These are phyloP conservation scores for Coracopsis vasa DNA, from an alignment of 2,113 vertebrate species.

Conservation along the genomic window DNA sequence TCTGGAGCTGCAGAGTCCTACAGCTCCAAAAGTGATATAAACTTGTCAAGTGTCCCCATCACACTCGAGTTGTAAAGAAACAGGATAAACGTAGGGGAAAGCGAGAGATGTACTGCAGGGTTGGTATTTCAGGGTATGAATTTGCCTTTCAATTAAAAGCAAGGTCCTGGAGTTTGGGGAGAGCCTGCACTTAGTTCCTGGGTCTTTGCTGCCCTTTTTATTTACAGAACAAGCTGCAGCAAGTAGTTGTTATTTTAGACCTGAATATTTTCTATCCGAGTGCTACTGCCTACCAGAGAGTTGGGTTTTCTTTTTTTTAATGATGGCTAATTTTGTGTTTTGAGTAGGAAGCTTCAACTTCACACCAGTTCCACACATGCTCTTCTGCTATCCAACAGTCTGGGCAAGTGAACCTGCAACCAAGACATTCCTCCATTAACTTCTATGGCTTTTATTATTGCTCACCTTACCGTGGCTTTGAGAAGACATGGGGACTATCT, in stretches of 20 bases:
- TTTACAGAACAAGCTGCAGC: constrained; percentile 10
- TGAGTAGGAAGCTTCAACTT: constrained; percentile 57
- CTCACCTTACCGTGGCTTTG: neutral
- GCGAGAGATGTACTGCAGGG: neutral
- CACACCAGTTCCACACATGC: neutral
- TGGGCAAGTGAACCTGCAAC: neutral
- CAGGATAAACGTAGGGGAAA: neutral
- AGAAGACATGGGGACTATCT: neutral
- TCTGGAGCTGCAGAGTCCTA: neutral
- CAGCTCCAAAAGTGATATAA: neutral
- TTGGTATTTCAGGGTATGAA: neutral
- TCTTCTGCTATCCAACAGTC: neutral
- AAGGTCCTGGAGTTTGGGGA: neutral
- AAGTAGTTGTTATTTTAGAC: constrained; percentile 7
- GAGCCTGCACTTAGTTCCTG: neutral
- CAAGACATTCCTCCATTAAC: neutral
- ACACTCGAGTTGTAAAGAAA: neutral
- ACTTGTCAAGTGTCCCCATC: neutral
- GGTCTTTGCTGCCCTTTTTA: neutral
- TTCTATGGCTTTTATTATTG: constrained; percentile 60
- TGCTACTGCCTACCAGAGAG: neutral
- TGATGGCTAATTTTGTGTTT: constrained; percentile 29
- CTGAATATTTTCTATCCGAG: constrained; percentile 1
- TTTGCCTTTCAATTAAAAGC: neutral
- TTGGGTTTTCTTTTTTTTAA: neutral